Percentiles rank a stretch among this genome's conserved stretches.
Conservation (phyloP, 1,140 invertebrate species). For the Plodia interpunctella region DNA sequence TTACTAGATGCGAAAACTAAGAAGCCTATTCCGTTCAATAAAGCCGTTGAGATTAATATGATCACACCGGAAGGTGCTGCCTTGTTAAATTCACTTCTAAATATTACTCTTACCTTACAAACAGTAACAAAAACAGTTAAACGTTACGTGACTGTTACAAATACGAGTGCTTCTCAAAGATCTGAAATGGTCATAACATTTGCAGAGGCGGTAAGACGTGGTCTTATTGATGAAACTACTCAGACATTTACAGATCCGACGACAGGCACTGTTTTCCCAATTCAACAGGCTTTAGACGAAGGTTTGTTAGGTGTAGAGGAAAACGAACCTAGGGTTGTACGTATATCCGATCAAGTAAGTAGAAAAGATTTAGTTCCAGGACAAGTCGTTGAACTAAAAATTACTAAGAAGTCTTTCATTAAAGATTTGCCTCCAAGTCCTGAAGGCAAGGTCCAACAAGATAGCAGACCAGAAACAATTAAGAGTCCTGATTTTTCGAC, state of each 20-base stretch:
- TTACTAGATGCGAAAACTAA: conserved; percentile 87
- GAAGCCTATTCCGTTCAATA: conserved; percentile 88
- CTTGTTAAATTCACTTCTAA: conserved; percentile 87
- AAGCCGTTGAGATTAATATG: conserved; percentile 89
- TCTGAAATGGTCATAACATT: conserved; percentile 84
- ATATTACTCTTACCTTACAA: conserved; percentile 90
- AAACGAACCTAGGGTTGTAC: conserved; percentile 64
- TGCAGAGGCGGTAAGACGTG: conserved; percentile 85
- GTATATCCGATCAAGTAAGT: conserved; percentile 55
- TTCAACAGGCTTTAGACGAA: conserved; percentile 89
- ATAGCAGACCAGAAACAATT: conserved; percentile 69
- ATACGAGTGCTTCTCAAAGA: conserved; percentile 78
- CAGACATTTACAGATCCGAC: conserved; percentile 89
- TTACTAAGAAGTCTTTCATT: conserved; percentile 75
- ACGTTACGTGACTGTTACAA: conserved; percentile 86
- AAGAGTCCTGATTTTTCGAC: conserved; percentile 60
- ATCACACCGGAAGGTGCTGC: conserved; percentile 92
- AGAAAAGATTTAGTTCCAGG: conserved; percentile 66
- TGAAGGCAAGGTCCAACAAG: conserved; percentile 60
- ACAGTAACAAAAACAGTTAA: conserved; percentile 89
- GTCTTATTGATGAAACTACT: conserved; percentile 87
- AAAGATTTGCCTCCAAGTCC: conserved; percentile 66
- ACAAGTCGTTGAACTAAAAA: conserved; percentile 73
- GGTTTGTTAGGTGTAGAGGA: conserved; percentile 81
- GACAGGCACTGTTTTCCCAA: conserved; percentile 84